Evolutionary conservation across 1,140 invertebrate genomes (phyloP), one percentile per base, ranked within the genome.

Genomic region (Monochamus saltuarius): DNA sequence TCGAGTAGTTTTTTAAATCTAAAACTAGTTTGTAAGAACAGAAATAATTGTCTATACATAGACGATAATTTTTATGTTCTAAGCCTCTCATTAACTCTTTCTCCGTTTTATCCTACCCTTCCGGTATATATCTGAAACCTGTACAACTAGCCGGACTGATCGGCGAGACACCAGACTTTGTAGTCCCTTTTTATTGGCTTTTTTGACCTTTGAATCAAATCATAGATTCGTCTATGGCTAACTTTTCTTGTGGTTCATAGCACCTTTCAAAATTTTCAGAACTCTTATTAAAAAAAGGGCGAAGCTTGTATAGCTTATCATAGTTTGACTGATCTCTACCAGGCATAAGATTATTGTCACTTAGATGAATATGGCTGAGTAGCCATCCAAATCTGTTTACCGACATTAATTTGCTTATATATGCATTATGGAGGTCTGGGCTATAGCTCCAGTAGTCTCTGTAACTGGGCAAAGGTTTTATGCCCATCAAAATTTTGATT

Each of bases 111-210:
- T 29, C 22, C 22, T 29, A 29, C 22, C 22, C 6, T 29, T 29
- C 22, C 22, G 2, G 22, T 29, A 29, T 29, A 29, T 3, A 29
- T 54, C 35, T 56, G 13, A 43, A 29, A 56, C 34, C 40, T 56
- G 35, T 56, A 56, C 37, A 56, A 56, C 29, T 56, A 56, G 13
- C 43, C 53, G 22, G 11, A 37, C 14, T 58, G 63, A 53, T 51
- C 55, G 8, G 47, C 38, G 10, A 58, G 43, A 13, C 43, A 38
- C 75, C 76, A 80, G 49, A 75, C 62, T 69, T 75, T 78, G 52
- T 75, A 75, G 7, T 73, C 77, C 65, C 77, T 65, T 70, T 80
- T 80, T 61, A 75, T 77, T 22, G 77, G 77, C 69, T 80, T 80
- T 58, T 68, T 71, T 59, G 73, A 56, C 69, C 71, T 67, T 77